Base-by-base conservation (phyloP, 1,140 invertebrate species). In the Zaprionus camerounensis region DNA sequence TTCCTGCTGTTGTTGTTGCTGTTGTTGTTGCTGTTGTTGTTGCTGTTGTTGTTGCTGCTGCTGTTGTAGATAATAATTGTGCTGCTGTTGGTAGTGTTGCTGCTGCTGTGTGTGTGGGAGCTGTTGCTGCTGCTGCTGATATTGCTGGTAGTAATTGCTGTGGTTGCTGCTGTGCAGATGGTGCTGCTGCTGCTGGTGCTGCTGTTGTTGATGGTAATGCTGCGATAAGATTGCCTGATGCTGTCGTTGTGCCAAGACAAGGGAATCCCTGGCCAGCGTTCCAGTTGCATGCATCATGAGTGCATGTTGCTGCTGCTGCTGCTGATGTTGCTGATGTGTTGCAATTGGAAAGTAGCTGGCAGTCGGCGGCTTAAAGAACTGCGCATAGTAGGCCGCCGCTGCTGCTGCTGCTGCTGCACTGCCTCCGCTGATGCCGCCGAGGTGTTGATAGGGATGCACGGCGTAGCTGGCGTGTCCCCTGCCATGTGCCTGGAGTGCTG, bases 331-430 rank as follows among this genome's bases (percentile, higher is more conserved):
- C 49, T 71, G 59, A 2, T 71, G 69, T 34, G 31, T 46, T 31
- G 51, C 34, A 5, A 80, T 80, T 31, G 82, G 82, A 63, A 85
- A 85, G 38, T 85, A 85, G 17, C 72, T 63, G 9, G 80, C 82
- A 69, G 81, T 71, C 41, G 80, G 76, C 20, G 75, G 71, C 41
- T 71, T 80, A 51, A 70, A 76, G 22, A 73, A 71, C 28, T 83
- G 78, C 0, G 74, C 72, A 28, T 81, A 70, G 6, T 79, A 41
- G 1, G 53, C 24, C n/a, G 34, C 62, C 1, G 56, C 34, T 49
- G 44, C 62, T 62, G 68, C 62, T n/a, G 41, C 41, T 17, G 41
- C 41, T 17, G 41, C 41, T 24, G 61, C 57, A 73, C 66, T 82
- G 78, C 41, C 51, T 65, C 31, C 31, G 31, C 9, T 34, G 0